Conservation (phyloP, 1,140 invertebrate species). For the Armadillidium nasatum region DNA sequence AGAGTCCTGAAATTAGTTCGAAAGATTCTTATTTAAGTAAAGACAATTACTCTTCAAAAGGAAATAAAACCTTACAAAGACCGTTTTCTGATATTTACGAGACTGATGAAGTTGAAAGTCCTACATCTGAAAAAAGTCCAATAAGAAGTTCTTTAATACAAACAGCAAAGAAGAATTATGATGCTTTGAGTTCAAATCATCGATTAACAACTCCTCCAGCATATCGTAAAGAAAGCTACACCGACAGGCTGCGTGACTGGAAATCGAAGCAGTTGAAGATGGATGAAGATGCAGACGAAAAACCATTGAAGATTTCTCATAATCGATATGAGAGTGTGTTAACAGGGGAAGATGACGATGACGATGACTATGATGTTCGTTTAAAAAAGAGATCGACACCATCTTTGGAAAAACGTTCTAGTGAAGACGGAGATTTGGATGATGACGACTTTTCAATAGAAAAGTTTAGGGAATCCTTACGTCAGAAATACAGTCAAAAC, state of each 20-base stretch:
- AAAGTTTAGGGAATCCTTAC: background rate
- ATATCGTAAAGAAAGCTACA: background rate
- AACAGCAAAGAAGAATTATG: constrained; percentile 3
- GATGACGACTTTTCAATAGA: background rate
- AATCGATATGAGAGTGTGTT: constrained; percentile 1
- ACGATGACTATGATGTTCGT: background rate
- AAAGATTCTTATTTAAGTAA: background rate
- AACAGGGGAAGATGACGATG: background rate
- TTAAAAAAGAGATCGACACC: background rate
- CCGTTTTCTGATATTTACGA: background rate
- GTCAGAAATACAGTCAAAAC: background rate
- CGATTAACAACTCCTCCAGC: background rate
- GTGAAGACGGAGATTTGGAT: background rate
- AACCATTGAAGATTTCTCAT: background rate
- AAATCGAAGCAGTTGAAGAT: background rate
- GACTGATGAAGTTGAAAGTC: background rate
- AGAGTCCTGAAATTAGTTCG: background rate
- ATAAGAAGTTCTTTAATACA: background rate
- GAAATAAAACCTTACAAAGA: background rate
- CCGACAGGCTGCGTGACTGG: background rate
- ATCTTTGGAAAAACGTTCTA: background rate
- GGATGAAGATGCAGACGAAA: background rate
- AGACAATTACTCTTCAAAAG: background rate
- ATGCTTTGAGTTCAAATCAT: background rate
- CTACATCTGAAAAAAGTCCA: background rate